Evolutionary conservation across 2,113 vertebrate genomes (phyloP), one percentile per base, ranked within the genome.

Genomic region (Notarius lentiginosus): DNA sequence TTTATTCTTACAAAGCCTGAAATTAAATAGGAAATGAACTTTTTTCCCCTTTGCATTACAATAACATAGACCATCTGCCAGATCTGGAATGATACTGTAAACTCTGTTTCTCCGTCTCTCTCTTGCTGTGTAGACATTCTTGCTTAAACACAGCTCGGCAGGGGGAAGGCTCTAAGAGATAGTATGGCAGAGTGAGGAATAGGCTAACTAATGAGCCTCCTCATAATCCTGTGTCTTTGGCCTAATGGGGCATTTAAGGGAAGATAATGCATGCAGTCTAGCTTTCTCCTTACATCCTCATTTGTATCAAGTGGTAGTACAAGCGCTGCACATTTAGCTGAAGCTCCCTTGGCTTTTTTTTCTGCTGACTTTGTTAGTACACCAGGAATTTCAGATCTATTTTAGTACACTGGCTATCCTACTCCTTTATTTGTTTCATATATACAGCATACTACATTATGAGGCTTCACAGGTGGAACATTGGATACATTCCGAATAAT

Each of bases 221-320:
- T 92, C 93, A 94, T 93, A 94, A 94, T 95, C 94, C 93, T 94
- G 93, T 94, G 93, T 92, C 92, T 94, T 88, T 34, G 85, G 91
- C 92, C 92, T 95, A 95, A 95, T 95, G 94, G 94, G 92, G 92
- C 95, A 94, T 95, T 95, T 94, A 94, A 93, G 92, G 91, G 89
- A 92, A 94, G 95, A 93, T 93, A 93, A 94, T 95, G 92, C 93
- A 94, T 95, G 81, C 86, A 87, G 86, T 83, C 58, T 11, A 76
- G 58, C 93, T 94, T 94, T 90, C 91, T 87, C 91, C 90, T 92
- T 92, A 91, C 92, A 84, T 89, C 87, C 92, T 94, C 92, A 93
- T 94, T 95, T 95, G 93, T 94, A 92, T 88, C 86, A 91, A 94
- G 92, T 92, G 92, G 90, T 94, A 92, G 93, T 92, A 94, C 92